Base-by-base conservation (phyloP, 2,797 vertebrate species). In the Gadopsis marmoratus region DNA sequence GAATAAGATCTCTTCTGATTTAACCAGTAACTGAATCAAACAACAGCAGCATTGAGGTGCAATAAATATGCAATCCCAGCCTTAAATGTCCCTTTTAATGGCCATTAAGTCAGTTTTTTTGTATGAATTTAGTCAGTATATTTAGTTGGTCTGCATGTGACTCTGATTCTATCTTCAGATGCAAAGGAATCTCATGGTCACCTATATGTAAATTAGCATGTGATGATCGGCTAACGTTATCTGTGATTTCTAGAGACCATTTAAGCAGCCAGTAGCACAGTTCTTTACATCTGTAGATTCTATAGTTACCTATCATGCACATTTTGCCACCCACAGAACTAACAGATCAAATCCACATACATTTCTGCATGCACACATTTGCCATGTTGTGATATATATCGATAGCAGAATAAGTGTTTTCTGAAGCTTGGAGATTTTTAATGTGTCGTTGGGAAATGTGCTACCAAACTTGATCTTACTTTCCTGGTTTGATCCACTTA, bases 201-300 rank as follows among this genome's bases (percentile, higher is more conserved):
- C 54, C 26, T 45, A 1, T 31, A 51, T 63, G 43, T 45, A 50
- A 50, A 39, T 37, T 23, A 2, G 23, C 7, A 12, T 37, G 41
- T 23, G 53, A 66, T 19, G 33, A 65, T 29, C 7, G 2, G 47
- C 26, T 41, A 9, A 59, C 17, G 29, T 23, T 48, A 21, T 26
- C 17, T 65, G 51, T 39, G 0, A 59, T 65, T 61, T 66, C 37
- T 33, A 4, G 12, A 12, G 55, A 69, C 59, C 14, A 55, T 78
- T 72, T 13, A 51, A 50, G 41, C 21, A 61, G n/a, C 17, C n/a
- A 59, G 9, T 50, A 4, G 23, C 17, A 62, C 12, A 21, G 60
- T 54, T 55, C 5, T 35, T 56, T n/a, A 16, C 26, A 67, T 60
- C 55, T 37, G 3, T 39, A 17, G 31, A 43, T 31, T 58, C 21